phyloP scores from a whole-genome alignment of 2,888 invertebrate genomes.

The Hecatera dysodea region DNA sequence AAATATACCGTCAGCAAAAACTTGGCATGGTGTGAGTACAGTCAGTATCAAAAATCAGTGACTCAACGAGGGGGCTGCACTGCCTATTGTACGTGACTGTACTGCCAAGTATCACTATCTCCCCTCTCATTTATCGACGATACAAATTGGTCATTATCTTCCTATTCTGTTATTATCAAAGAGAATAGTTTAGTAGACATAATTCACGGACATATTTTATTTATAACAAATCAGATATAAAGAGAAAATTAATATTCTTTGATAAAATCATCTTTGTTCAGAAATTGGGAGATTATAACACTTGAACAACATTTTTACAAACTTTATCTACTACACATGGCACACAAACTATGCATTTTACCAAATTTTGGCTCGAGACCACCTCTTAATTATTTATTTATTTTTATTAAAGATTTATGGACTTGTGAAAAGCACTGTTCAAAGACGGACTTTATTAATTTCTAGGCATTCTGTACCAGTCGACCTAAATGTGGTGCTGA shows the following conservation, averaged over 20 bases:
- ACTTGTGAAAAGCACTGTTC: no score
- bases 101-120: conserved; percentile 46
- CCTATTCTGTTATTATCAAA: conserved; percentile 51
- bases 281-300: neutral
- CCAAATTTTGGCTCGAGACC: no score
- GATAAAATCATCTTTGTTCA: conserved; percentile 2
- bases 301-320: no score
- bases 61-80: conserved; percentile 52
- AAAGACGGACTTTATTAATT: no score
- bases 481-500: no score
- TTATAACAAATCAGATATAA: conserved; percentile 5
- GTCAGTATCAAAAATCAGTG: conserved; percentile 56
- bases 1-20: conserved; percentile 1
- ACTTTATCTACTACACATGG: no score
- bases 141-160: conserved; percentile 66
- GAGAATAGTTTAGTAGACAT: conserved; percentile 23
- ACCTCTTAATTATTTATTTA: no score
- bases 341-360: no score
- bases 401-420: no score
- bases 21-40: conserved; percentile 11
- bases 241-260: conserved; percentile 7
- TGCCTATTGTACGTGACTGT: conserved; percentile 55
- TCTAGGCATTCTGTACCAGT: no score
- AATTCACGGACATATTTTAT: conserved; percentile 14
- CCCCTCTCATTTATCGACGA: conserved; percentile 56